Evolutionary conservation across 2,888 invertebrate genomes (phyloP), one percentile per base, ranked within the genome.

Genomic region (Drosophila borborema): DNA sequence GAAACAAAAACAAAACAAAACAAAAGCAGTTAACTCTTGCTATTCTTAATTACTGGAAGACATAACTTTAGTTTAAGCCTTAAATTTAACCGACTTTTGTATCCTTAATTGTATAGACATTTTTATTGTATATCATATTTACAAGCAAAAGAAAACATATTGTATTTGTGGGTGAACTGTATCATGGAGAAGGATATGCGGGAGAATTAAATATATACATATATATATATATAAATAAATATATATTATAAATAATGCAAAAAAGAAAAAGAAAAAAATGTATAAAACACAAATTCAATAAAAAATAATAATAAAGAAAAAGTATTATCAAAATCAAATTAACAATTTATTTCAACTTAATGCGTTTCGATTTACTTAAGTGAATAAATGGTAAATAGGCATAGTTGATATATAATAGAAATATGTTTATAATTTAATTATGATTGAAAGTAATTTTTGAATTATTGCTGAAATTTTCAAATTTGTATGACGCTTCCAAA

Each of bases 61-160:
- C 90, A 84, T 90, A 55, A 73, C 75, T 73, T 86, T 69, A 80
- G 46, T 75, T 72, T 82, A 82, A 77, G 89, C 84, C 67, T 80
- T 51, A 71, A 75, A 80, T 58, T 89, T 89, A 83, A 86, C 58
- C 77, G 67, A 51, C 79, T 86, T 90, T 87, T 86, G 72, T 90
- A 90, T 90, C 81, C 80, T 77, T 82, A 89, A 85, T 87, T 86
- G 86, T 86, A 89, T 85, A 90, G 72, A 82, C 71, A 90, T 69
- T 88, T 76, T 72, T 74, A 83, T 75, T 84, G 74, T 90, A 87
- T 84, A 81, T 66, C 78, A 78, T 66, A 81, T 81, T 76, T 81
- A 86, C 65, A 72, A 78, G 80, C 61, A 61, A 66, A 70, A 59
- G 36, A 89, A 41, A 55, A 41, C 68, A 69, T 82, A 88, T 75